phyloP scores from a whole-genome alignment of 1,140 invertebrate species.

The Heliconius himera region DNA sequence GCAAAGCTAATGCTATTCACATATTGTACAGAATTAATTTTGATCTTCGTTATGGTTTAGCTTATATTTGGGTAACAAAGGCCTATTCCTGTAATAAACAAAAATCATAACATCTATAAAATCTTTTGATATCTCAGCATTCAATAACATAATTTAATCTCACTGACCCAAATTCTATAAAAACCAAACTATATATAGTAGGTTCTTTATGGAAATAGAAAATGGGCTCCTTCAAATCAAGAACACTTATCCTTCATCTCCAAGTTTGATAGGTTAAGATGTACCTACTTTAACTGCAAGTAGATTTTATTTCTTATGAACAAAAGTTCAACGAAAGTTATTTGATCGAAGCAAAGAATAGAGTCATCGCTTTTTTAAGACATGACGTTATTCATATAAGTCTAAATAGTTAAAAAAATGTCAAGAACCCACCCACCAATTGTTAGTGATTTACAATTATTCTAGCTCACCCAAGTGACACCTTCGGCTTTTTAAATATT shows the following conservation, averaged over 20 bases:
- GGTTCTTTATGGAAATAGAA: neutral
- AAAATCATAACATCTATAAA: too few relatives aligned
- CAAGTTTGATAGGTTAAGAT: neutral
- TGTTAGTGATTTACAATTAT: neutral
- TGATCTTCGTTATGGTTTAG: too few relatives aligned
- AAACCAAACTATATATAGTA: neutral
- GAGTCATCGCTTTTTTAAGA: neutral
- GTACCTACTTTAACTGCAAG: neutral
- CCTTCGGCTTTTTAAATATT: neutral
- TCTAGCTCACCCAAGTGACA: neutral
- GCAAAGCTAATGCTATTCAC: too few relatives aligned
- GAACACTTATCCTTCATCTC: slow-evolving; percentile 1
- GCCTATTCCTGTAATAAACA: too few relatives aligned
- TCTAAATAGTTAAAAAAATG: neutral
- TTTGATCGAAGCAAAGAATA: neutral
- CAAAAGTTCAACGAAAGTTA: neutral
- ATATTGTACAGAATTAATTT: too few relatives aligned
- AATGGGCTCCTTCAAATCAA: neutral
- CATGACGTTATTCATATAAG: neutral
- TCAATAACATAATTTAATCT: neutral
- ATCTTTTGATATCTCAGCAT: too few relatives aligned
- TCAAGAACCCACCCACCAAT: neutral
- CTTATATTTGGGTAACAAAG: too few relatives aligned
- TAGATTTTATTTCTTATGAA: neutral
- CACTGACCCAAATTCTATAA: neutral